phyloP scores from a whole-genome alignment of 2,888 invertebrate species.

The Sepioteuthis lessoniana region DNA sequence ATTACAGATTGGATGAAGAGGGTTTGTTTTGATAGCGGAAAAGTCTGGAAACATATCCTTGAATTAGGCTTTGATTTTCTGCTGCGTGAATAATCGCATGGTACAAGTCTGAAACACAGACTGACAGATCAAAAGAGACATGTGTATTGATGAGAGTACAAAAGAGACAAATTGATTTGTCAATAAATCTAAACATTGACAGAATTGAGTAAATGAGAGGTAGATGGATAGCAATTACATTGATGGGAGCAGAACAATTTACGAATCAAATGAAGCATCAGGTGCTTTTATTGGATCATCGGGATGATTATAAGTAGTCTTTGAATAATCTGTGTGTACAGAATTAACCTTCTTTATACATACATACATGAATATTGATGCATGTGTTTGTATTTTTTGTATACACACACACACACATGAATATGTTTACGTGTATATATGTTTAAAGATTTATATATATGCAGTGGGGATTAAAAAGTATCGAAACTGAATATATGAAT shows the following conservation, averaged over 20 bases:
- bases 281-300: not conserved
- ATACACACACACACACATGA: no score
- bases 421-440: no score
- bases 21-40: not conserved
- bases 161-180: not conserved
- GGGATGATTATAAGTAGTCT: not conserved
- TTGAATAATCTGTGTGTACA: not conserved
- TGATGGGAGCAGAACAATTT: not conserved
- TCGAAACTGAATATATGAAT: no score
- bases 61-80: not conserved
- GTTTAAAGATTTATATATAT: no score
- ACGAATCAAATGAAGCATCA: not conserved
- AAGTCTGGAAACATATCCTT: not conserved
- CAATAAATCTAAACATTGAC: not conserved
- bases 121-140: not conserved
- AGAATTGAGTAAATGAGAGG: not conserved
- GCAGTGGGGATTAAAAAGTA: no score
- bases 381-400: no score
- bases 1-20: slow-evolving; percentile 17
- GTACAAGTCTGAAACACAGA: not conserved
- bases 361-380: no score
- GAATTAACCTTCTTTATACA: no score
- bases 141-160: not conserved
- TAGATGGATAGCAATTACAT: not conserved
- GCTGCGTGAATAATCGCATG: not conserved